Conservation (phyloP, 1,140 invertebrate genomes). For the Anoplolepis gracilipes region DNA sequence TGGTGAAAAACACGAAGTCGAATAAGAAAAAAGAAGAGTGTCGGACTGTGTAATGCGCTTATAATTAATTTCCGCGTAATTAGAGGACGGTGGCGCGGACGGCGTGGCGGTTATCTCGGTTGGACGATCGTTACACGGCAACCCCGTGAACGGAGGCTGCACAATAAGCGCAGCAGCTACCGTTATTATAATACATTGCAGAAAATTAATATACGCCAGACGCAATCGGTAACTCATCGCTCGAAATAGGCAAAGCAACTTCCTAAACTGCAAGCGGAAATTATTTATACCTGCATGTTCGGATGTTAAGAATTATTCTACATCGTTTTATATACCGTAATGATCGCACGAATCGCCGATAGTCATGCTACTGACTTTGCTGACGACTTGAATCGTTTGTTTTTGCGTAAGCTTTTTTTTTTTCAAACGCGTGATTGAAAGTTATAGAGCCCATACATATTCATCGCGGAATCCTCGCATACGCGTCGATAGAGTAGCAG, state of each 20-base stretch:
- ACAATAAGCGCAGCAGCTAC: conserved; percentile 63
- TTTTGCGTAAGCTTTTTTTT: conserved; percentile 5
- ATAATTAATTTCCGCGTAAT: conserved; percentile 80
- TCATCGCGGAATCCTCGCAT: not conserved
- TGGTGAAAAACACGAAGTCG: conserved; percentile 19
- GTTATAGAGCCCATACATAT: not conserved
- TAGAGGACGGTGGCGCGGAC: conserved; percentile 69
- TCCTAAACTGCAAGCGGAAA: conserved; percentile 42
- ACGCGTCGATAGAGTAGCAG: conserved; percentile 1
- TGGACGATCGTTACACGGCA: conserved; percentile 75
- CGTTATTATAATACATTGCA: conserved; percentile 67
- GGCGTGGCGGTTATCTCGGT: conserved; percentile 73
- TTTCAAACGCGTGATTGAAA: not conserved
- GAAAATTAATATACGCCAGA: conserved; percentile 65
- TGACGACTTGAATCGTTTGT: not conserved
- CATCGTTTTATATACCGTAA: not conserved
- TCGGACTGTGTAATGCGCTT: conserved; percentile 56
- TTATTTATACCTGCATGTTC: conserved; percentile 15
- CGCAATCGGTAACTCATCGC: conserved; percentile 56
- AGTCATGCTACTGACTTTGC: not conserved
- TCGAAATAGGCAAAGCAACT: conserved; percentile 32
- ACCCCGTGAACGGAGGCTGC: conserved; percentile 59
- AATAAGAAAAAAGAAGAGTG: conserved; percentile 34
- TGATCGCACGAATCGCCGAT: not conserved
- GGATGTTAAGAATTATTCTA: not conserved